A percentile compares a stretch with the other conserved stretches of the same genome.
Evolutionary conservation across 1,140 invertebrate species (phyloP).

Genomic region (Lysiphlebus fabarum): DNA sequence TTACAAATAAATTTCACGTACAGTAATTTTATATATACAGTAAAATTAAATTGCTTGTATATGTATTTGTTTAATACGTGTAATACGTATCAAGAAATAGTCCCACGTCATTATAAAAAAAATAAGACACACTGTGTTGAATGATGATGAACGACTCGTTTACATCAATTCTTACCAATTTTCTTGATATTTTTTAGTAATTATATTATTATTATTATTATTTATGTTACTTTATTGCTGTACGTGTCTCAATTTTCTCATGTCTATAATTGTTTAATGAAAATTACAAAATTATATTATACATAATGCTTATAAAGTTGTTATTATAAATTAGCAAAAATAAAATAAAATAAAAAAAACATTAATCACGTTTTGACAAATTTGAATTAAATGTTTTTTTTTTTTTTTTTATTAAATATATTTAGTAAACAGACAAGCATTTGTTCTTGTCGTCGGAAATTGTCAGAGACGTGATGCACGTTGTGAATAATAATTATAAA

Average conservation of each 20-base stretch:
- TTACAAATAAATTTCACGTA: slow-evolving; percentile 40
- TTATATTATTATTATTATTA: too few species aligned
- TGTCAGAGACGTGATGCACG: slow-evolving; percentile 22
- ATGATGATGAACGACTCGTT: slow-evolving; percentile 16
- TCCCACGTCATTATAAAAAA: slow-evolving; percentile 11
- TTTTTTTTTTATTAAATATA: slow-evolving; percentile 23
- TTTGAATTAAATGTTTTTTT: slow-evolving; percentile 20
- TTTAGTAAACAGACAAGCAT: slow-evolving; percentile 32
- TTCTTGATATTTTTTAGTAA: slow-evolving; percentile 1
- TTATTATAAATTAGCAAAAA: too few species aligned
- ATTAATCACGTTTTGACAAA: slow-evolving; percentile 3
- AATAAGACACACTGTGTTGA: neutral
- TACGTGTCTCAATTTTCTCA: slow-evolving; percentile 14
- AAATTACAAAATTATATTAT: neutral
- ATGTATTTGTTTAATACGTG: too few species aligned
- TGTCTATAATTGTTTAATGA: neutral
- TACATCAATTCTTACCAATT: slow-evolving; percentile 16
- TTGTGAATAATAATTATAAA: slow-evolving; percentile 32
- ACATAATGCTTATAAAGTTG: too few species aligned
- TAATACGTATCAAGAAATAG: neutral
- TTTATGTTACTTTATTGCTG: neutral
- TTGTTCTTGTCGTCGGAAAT: slow-evolving; percentile 3
- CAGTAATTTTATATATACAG: neutral
- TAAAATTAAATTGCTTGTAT: too few species aligned
- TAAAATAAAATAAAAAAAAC: neutral